Conservation (phyloP, 92 coral and sea anemone species). For the Epizoanthus ramosus region DNA sequence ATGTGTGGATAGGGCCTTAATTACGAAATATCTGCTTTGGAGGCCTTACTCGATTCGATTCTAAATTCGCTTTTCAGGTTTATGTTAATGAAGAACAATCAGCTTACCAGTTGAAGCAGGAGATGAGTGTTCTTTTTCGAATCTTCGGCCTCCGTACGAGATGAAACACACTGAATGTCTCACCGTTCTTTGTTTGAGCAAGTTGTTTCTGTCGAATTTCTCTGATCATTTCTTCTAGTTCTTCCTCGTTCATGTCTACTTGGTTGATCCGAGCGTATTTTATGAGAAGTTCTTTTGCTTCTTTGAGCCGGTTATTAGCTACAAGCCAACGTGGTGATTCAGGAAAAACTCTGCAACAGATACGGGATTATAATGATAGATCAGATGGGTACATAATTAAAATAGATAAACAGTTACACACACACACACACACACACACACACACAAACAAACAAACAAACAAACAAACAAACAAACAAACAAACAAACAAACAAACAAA, state of each 20-base stretch:
- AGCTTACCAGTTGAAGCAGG: slow-evolving; percentile 40
- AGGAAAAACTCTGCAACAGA: slow-evolving; percentile 8
- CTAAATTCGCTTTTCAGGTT: too few species aligned
- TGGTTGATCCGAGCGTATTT: slow-evolving; percentile 25
- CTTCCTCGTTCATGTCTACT: slow-evolving; percentile 1
- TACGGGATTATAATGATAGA: too few species aligned
- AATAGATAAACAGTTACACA: too few species aligned
- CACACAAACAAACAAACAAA: too few species aligned
- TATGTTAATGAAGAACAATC: background rate
- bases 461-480: too few species aligned
- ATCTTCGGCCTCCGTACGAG: slow-evolving; percentile 34
- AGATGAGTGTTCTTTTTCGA: slow-evolving; percentile 35
- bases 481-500: too few species aligned
- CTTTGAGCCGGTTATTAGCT: slow-evolving; percentile 29
- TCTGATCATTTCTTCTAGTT: slow-evolving; percentile 16
- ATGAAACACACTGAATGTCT: slow-evolving; percentile 30
- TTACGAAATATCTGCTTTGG: too few species aligned
- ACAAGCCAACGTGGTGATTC: slow-evolving; percentile 43
- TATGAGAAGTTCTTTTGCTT: slow-evolving; percentile 31
- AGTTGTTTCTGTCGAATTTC: slow-evolving; percentile 34
- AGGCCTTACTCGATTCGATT: too few species aligned
- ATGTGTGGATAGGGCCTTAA: too few species aligned
- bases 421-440: too few species aligned
- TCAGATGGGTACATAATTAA: too few species aligned
- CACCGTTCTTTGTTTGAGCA: background rate